These are phyloP conservation scores for Aspidiotus destructor DNA, from an alignment of 2,888 invertebrate species.

Conservation along the genomic window DNA sequence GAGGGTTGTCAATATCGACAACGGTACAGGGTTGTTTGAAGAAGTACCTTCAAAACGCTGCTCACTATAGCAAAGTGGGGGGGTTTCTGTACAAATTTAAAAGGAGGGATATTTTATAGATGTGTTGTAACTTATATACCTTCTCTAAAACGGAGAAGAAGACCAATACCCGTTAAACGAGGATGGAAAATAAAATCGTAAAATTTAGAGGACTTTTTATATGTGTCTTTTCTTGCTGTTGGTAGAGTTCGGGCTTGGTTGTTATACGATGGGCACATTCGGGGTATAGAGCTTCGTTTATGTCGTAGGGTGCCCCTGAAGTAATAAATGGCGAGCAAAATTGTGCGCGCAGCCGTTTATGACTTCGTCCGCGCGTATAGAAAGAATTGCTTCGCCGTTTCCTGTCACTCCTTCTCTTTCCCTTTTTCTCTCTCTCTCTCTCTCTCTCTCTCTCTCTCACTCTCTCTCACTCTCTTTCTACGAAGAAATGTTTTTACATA, in stretches of 20 bases:
- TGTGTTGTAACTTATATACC: constrained; percentile 25
- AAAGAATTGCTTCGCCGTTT: constrained; percentile 21
- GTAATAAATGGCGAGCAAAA: constrained; percentile 32
- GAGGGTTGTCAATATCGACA: constrained; percentile 33
- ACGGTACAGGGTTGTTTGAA: constrained; percentile 32
- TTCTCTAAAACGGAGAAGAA: constrained; percentile 22
- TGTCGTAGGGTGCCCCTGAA: constrained; percentile 31
- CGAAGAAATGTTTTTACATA: no score
- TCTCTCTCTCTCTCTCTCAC: no score
- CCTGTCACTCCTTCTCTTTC: no score
- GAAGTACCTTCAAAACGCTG: constrained; percentile 25
- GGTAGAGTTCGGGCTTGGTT: constrained; percentile 30
- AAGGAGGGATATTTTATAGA: constrained; percentile 33
- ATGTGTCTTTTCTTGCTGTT: constrained; percentile 30
- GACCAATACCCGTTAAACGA: constrained; percentile 31
- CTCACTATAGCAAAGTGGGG: constrained; percentile 11
- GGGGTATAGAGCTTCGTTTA: constrained; percentile 27
- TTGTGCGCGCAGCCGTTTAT: constrained; percentile 32
- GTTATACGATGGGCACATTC: constrained; percentile 30
- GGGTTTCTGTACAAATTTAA: constrained; percentile 33
- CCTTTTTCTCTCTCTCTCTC: no score
- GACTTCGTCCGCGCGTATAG: constrained; percentile 14
- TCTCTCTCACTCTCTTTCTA: no score
- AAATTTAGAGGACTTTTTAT: constrained; percentile 33
- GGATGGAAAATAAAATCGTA: constrained; percentile 32